Evolutionary conservation across 1,140 invertebrate genomes (phyloP).

Genomic region (fruit fly (Drosophila melanogaster)): DNA sequence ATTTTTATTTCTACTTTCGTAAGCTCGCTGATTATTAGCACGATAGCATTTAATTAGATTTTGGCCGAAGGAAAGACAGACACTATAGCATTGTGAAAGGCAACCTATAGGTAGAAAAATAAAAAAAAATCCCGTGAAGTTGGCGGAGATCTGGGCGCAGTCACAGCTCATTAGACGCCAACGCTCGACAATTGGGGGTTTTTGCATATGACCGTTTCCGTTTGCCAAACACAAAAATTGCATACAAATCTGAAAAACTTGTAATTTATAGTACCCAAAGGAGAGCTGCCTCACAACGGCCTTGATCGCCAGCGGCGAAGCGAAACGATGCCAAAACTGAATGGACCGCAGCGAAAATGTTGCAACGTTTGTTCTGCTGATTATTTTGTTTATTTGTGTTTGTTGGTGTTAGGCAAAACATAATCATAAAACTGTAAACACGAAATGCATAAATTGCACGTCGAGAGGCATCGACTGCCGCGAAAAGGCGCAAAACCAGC

Average conservation of each 20-base stretch:
- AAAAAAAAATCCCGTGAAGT: background rate
- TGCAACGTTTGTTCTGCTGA: conserved; percentile 77
- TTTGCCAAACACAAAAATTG: conserved; percentile 26
- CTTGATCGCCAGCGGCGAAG: conserved; percentile 60
- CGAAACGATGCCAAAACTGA: conserved; percentile 4
- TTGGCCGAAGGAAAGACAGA: conserved; percentile 22
- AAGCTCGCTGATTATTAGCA: conserved; percentile 67
- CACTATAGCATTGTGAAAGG: conserved; percentile 56
- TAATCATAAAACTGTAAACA: conserved; percentile 79
- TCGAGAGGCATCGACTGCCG: conserved; percentile 35
- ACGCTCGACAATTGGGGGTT: conserved; percentile 30
- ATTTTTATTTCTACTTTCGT: conserved; percentile 12
- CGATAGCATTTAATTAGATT: conserved; percentile 79
- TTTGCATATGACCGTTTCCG: conserved; percentile 66
- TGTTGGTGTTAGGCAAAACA: conserved; percentile 56
- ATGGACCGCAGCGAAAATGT: conserved; percentile 40
- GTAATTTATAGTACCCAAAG: conserved; percentile 67
- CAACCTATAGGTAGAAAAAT: background rate
- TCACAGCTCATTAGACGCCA: conserved; percentile 58
- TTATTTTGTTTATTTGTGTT: conserved; percentile 78
- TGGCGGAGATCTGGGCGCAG: conserved; percentile 25
- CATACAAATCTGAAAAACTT: conserved; percentile 33
- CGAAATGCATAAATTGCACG: conserved; percentile 74
- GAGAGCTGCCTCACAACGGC: conserved; percentile 34
- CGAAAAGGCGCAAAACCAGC: conserved; percentile 2